These are phyloP conservation scores for Thamnaconus septentrionalis DNA, from an alignment of 2,113 vertebrate genomes.

Conservation along the genomic window DNA sequence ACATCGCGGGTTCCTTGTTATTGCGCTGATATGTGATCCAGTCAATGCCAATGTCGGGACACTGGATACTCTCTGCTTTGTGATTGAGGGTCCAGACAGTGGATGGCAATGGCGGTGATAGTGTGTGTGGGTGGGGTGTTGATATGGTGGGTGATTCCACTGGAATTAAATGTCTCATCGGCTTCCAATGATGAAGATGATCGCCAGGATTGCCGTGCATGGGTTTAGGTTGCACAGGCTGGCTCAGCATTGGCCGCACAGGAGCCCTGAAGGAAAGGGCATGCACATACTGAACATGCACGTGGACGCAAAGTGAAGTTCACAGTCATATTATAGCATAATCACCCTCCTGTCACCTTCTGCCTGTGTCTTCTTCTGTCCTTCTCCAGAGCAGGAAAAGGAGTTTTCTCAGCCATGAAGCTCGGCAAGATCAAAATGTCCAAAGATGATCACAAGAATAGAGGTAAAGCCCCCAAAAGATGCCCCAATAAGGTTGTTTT, in stretches of 20 bases:
- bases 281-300: not conserved
- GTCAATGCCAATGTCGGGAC: conserved; percentile 71
- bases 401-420: conserved; percentile 91
- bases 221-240: conserved; percentile 7
- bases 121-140: too few relatives aligned
- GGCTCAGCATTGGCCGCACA: not conserved
- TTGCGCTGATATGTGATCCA: conserved; percentile 71
- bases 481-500: too few relatives aligned
- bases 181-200: conserved; percentile 30
- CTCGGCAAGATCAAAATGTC: conserved; percentile 82
- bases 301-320: conserved; percentile 17
- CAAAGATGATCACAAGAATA: conserved; percentile 83
- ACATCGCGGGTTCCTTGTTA: conserved; percentile 75
- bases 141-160: conserved; percentile 9
- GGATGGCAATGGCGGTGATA: conserved; percentile 3
- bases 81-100: conserved; percentile 62
- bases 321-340: not conserved
- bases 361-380: conserved; percentile 3
- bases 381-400: conserved; percentile 82
- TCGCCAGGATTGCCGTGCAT: conserved; percentile 23
- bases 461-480: conserved; percentile 65
- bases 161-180: conserved; percentile 37
- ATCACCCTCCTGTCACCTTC: not conserved
- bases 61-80: conserved; percentile 70
- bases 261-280: not conserved